phyloP scores from a whole-genome alignment of 1,140 invertebrate genomes.

The Lerema accius region DNA sequence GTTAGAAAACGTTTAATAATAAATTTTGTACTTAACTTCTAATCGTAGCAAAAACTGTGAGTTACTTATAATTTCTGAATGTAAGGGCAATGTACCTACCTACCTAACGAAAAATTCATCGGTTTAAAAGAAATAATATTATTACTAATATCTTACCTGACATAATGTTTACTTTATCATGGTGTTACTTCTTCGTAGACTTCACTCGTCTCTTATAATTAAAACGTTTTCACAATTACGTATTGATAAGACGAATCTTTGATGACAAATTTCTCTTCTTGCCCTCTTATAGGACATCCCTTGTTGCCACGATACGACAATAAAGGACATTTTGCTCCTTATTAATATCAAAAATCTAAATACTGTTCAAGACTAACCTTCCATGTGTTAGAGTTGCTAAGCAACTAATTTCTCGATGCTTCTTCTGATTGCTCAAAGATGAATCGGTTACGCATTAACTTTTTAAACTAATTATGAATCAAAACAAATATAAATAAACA shows the following conservation, averaged over 20 bases:
- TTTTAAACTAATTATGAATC: background rate
- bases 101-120: too few species aligned
- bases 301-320: slow-evolving; percentile 60
- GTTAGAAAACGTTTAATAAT: too few species aligned
- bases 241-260: background rate
- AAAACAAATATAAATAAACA: background rate
- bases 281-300: slow-evolving; percentile 15
- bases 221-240: background rate
- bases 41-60: too few species aligned
- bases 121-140: too few species aligned
- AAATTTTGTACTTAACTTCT: too few species aligned
- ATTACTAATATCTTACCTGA: slow-evolving; percentile 33
- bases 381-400: slow-evolving; percentile 46
- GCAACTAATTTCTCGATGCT: slow-evolving; percentile 38
- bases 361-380: slow-evolving; percentile 34
- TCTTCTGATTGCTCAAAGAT: background rate
- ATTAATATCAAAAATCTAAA: slow-evolving; percentile 63
- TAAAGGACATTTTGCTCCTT: slow-evolving; percentile 58
- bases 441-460: background rate
- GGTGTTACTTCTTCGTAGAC: slow-evolving; percentile 5
- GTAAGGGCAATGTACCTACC: too few species aligned
- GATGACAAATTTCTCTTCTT: slow-evolving; percentile 27
- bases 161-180: slow-evolving; percentile 16
- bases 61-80: too few species aligned
- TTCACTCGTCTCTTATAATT: slow-evolving; percentile 6